Evolutionary conservation across 1,140 invertebrate genomes (phyloP).

Genomic region (Drosophila kohkoa): DNA sequence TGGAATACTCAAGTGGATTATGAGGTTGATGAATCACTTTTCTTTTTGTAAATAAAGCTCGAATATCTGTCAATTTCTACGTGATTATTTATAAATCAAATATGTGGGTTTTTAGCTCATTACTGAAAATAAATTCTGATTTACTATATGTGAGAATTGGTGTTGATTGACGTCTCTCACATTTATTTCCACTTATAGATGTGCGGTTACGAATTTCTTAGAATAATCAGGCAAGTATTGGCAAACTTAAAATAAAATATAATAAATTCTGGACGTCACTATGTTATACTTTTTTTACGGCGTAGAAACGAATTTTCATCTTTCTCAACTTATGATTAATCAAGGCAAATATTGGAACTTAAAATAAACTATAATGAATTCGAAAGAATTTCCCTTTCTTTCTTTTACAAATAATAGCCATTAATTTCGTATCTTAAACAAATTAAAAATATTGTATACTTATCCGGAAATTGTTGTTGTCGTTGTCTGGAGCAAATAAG

Average conservation of each 20-base stretch:
- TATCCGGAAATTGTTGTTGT: neutral
- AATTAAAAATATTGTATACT: neutral
- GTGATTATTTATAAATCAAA: neutral
- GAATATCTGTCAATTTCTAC: neutral
- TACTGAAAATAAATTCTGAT: too few species aligned
- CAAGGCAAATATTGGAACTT: conserved; percentile 6
- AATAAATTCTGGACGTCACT: too few species aligned
- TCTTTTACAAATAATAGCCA: too few species aligned
- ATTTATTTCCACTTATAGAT: too few species aligned
- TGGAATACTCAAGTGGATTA: neutral
- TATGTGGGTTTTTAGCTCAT: neutral
- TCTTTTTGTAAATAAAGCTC: neutral
- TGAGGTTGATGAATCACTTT: neutral
- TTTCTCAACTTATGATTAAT: neutral
- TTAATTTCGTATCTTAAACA: too few species aligned
- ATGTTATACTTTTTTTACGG: too few species aligned
- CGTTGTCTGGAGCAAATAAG: neutral
- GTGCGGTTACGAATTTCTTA: too few species aligned
- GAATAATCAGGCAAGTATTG: too few species aligned
- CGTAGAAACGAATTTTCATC: too few species aligned
- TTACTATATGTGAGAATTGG: too few species aligned
- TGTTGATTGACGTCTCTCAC: too few species aligned
- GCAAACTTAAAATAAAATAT: too few species aligned
- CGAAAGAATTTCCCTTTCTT: neutral
- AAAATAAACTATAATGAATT: neutral